Evolutionary conservation across 53 echinoderm and acorn worm species (phyloP).

Genomic region (Luidia sarsii): DNA sequence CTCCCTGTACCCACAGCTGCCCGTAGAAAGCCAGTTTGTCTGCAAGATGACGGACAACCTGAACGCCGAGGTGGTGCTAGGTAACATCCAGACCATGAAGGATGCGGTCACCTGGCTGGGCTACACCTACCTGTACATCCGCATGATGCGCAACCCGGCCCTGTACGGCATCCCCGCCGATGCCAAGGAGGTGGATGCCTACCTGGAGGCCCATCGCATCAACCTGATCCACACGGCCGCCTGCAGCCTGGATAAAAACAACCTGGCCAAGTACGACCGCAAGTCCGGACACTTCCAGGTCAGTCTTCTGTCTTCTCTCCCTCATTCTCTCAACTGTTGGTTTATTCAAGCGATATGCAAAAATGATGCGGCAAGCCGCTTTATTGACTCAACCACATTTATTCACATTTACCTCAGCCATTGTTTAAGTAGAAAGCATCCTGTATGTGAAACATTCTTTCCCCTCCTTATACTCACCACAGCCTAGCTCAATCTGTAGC

Average conservation of each 20-base stretch:
- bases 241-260: constrained; percentile 82
- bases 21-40: constrained; percentile 95
- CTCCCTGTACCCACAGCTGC: no score
- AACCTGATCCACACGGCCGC: constrained; percentile 93
- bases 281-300: constrained; percentile 98
- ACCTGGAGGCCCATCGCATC: constrained; percentile 89
- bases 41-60: constrained; percentile 88
- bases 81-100: constrained; percentile 91
- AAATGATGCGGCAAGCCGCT: background rate
- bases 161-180: constrained; percentile 92
- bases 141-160: constrained; percentile 91
- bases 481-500: constrained; percentile 10
- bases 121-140: constrained; percentile 98
- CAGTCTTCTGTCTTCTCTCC: no score
- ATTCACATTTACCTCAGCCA: no score
- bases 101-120: constrained; percentile 98
- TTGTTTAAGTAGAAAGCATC: background rate
- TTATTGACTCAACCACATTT: no score
- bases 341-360: background rate
- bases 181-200: constrained; percentile 83
- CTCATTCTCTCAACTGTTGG: background rate
- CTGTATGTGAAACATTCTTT: no score
- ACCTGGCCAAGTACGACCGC: constrained; percentile 91
- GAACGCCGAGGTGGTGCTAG: constrained; percentile 93
- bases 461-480: constrained; percentile 42